Evolutionary conservation across 2,888 invertebrate genomes (phyloP).

Genomic region (Chrysolina americana): DNA sequence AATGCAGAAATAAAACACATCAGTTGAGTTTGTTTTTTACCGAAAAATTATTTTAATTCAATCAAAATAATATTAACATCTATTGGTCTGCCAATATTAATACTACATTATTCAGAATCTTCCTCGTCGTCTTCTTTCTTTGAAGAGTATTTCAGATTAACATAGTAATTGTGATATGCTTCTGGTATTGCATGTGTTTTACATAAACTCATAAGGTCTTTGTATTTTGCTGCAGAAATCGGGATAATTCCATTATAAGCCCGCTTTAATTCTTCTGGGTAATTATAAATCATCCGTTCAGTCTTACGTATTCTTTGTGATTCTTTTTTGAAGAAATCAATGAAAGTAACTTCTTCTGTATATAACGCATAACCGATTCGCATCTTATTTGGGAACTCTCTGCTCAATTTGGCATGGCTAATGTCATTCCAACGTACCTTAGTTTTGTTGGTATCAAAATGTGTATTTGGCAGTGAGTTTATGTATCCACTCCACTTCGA

Average conservation of each 20-base stretch:
- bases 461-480: not conserved
- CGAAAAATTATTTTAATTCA: not conserved
- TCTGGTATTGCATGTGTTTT: constrained; percentile 5
- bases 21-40: not conserved
- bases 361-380: constrained; percentile 8
- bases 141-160: not conserved
- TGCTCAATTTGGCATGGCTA: constrained; percentile 1
- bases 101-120: constrained; percentile 12
- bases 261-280: constrained; percentile 1
- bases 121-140: constrained; percentile 1
- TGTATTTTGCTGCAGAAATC: constrained; percentile 7
- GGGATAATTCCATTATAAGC: not conserved
- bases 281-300: constrained; percentile 4
- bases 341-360: constrained; percentile 3
- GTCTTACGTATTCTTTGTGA: not conserved
- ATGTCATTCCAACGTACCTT: constrained; percentile 10
- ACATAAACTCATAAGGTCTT: constrained; percentile 14
- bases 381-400: not conserved
- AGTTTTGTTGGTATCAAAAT: not conserved
- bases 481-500: constrained; percentile 1
- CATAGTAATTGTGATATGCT: not conserved
- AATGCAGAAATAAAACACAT: not conserved
- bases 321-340: not conserved
- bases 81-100: not conserved
- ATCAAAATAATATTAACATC: not conserved